Conservation (phyloP, 2,797 vertebrate genomes). For the Bovichtus diacanthus region DNA sequence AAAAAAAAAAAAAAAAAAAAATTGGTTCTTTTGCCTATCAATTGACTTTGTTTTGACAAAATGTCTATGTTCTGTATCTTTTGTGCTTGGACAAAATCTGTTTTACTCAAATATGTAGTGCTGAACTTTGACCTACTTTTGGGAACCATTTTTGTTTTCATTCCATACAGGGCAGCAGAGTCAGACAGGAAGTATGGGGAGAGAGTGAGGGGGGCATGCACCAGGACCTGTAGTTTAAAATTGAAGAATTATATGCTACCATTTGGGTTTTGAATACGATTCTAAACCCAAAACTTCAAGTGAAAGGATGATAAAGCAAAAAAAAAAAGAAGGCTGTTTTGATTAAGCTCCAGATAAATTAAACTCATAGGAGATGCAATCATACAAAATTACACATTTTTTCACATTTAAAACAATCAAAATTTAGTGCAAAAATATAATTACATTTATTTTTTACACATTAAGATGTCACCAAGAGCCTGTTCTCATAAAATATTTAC, state of each 20-base stretch:
- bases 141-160: neutral
- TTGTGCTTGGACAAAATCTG: neutral
- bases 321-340: neutral
- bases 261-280: neutral
- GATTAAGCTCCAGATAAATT: neutral
- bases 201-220: too few relatives aligned
- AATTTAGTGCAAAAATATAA: neutral
- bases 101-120: neutral
- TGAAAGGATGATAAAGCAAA: too few relatives aligned
- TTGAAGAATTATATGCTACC: neutral
- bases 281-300: neutral
- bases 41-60: neutral
- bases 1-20: neutral
- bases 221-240: neutral
- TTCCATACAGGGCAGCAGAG: neutral
- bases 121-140: constrained; percentile 18
- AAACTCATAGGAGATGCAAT: neutral
- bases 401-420: too few relatives aligned
- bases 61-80: neutral
- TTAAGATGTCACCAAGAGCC: neutral
- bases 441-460: neutral
- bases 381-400: neutral
- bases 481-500: neutral
- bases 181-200: neutral
- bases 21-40: neutral